phyloP scores from a whole-genome alignment of 2,888 invertebrate genomes.

The Drosophila anceps region DNA sequence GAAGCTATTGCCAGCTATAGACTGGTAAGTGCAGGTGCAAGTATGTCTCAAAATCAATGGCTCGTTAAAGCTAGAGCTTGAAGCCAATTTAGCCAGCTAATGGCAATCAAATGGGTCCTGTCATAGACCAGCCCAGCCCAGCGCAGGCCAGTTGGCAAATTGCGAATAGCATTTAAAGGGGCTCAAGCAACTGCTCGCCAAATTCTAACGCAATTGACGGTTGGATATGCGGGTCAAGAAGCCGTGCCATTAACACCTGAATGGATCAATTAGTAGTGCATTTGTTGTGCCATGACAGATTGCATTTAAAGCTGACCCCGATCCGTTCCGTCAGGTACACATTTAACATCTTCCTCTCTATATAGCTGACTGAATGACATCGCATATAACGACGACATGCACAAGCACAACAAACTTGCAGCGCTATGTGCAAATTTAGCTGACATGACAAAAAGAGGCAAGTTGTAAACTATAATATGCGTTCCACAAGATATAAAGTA shows the following conservation, averaged over 20 bases:
- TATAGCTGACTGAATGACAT: conserved; percentile 12
- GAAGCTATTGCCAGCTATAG: conserved; percentile 42
- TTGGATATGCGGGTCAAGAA: conserved; percentile 30
- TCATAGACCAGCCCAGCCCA: neutral
- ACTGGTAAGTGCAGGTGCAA: conserved; percentile 20
- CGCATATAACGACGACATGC: conserved; percentile 6
- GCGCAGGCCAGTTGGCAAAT: conserved; percentile 1
- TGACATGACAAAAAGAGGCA: conserved; percentile 49
- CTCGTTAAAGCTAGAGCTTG: conserved; percentile 37
- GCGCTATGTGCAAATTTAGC: conserved; percentile 31
- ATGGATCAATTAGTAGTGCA: conserved; percentile 43
- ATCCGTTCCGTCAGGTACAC: neutral
- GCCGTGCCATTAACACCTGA: conserved; percentile 35
- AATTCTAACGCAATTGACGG: conserved; percentile 32
- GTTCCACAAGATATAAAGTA: conserved; percentile 57
- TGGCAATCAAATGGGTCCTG: conserved; percentile 16
- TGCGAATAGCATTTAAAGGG: neutral
- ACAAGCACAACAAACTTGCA: conserved; percentile 25
- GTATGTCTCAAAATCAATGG: conserved; percentile 36
- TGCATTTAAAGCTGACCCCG: conserved; percentile 8
- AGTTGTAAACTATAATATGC: conserved; percentile 61
- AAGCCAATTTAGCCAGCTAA: conserved; percentile 35
- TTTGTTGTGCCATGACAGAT: neutral
- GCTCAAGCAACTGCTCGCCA: neutral
- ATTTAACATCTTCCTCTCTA: neutral